Evolutionary conservation across 23 tunicate genomes (phyloP).

Genomic region (Trididemnum clinides): DNA sequence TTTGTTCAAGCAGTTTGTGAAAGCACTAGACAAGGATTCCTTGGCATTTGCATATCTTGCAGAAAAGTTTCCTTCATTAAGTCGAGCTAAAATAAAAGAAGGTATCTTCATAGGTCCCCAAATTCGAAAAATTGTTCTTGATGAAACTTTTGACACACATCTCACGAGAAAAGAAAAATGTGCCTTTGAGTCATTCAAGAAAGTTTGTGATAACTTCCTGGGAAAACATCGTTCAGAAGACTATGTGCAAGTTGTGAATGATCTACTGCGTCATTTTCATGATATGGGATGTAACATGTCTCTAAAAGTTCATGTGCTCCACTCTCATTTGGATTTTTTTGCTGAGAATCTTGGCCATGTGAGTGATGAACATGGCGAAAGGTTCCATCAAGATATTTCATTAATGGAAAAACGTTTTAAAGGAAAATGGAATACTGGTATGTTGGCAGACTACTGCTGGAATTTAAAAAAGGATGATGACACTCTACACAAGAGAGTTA

Average conservation of each 20-base stretch:
- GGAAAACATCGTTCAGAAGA: slow-evolving; percentile 17
- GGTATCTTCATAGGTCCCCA: slow-evolving; percentile 15
- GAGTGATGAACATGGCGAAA: slow-evolving; percentile 19
- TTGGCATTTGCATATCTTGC: slow-evolving; percentile 7
- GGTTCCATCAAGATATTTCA: slow-evolving; percentile 12
- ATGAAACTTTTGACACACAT: slow-evolving; percentile 7
- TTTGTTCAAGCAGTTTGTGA: slow-evolving; percentile 17
- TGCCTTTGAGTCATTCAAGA: slow-evolving; percentile 13
- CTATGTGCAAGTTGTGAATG: slow-evolving; percentile 9
- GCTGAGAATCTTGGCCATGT: slow-evolving; percentile 5
- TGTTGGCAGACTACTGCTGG: slow-evolving; percentile 20
- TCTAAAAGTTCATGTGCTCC: slow-evolving; percentile 18
- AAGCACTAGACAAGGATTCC: slow-evolving; percentile 5
- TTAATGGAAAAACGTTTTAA: not conserved
- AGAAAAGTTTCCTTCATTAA: slow-evolving; percentile 11
- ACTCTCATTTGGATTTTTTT: slow-evolving; percentile 13
- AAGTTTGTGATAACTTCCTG: slow-evolving; percentile 17
- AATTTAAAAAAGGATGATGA: not conserved
- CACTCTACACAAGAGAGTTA: slow-evolving; percentile 10
- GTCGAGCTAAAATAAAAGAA: slow-evolving; percentile 7
- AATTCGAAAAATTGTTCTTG: slow-evolving; percentile 1
- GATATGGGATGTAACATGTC: slow-evolving; percentile 22
- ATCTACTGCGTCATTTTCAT: slow-evolving; percentile 8
- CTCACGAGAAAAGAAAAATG: slow-evolving; percentile 11
- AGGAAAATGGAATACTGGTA: slow-evolving; percentile 13